Evolutionary conservation across 30 jellyfish, hydroid and myxozoan genomes (phyloP), one percentile per base, ranked within the genome.

Genomic region (Aurelia sp.): DNA sequence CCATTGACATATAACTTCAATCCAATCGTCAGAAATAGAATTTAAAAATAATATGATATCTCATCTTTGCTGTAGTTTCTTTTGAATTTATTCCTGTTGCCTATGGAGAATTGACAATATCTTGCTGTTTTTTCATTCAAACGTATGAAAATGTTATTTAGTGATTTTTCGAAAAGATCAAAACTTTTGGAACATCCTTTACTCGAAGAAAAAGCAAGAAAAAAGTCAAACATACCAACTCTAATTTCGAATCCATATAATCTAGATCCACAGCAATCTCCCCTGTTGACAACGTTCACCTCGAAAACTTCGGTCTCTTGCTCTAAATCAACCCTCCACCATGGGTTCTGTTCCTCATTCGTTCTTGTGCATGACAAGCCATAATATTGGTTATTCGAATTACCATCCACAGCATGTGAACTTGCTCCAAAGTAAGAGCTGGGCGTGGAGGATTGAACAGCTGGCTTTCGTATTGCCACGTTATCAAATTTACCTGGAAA

Each of bases 311-410:
- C 63, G 51, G 22, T 53, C 35, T 75, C 86, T n/a, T 22, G 35
- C n/a, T 18, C 35, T 41, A 75, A 16, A 31, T 75, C 86, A 55
- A 75, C 86, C 10, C 86, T 72, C 86, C 86, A 75, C 86, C 86
- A 75, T 23, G 86, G 86, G 52, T 58, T 30, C 19, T 18, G 52
- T 31, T 75, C 86, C 8, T 51, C 31, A 3, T 53, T 35, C 4
- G 86, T 75, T 61, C 86, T 13, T 4, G 86, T 61, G 72, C 86
- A 75, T 13, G 86, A 75, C 19, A 15, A 47, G 17, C 37, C 63
- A 41, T 51, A 41, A 20, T n/a, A 51, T 15, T 59, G 59, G 37
- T 75, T 55, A 73, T 55, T 31, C 13, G 74, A 21, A 55, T 75
- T 75, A 64, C 86, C 86, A 55, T 75, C 86, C 1, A 75, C 86